Conservation (phyloP, 1,140 invertebrate genomes). For the Ips typographus region DNA sequence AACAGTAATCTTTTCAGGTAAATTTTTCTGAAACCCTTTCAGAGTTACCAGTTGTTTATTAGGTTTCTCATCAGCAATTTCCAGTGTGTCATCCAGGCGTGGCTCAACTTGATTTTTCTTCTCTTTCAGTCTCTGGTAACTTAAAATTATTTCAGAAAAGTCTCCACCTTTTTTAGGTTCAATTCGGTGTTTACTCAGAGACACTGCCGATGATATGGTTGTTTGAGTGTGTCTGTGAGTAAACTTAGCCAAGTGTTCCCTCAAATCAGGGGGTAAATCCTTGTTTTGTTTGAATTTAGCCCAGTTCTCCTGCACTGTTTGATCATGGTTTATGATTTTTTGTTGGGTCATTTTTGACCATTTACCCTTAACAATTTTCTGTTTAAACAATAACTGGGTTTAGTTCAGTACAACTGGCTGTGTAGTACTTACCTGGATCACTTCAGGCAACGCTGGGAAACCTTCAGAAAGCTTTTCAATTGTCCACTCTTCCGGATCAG, state of each 20-base stretch:
- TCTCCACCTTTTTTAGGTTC: constrained; percentile 42
- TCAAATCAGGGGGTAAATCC: constrained; percentile 55
- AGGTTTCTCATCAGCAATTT: constrained; percentile 27
- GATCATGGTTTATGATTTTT: constrained; percentile 64
- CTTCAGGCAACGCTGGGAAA: constrained; percentile 71
- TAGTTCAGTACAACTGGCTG: neutral
- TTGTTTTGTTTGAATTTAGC: constrained; percentile 57
- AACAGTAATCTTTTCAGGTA: no score
- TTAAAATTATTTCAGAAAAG: constrained; percentile 53
- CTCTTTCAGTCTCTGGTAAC: constrained; percentile 47
- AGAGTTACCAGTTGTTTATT: constrained; percentile 14
- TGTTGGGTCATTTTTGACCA: constrained; percentile 61
- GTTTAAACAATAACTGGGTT: constrained; percentile 35
- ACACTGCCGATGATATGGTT: neutral
- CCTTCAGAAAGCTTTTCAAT: constrained; percentile 70
- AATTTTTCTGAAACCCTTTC: neutral
- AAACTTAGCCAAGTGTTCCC: constrained; percentile 67
- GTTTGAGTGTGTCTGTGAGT: constrained; percentile 52
- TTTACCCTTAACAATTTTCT: constrained; percentile 64
- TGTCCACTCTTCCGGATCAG: constrained; percentile 73
- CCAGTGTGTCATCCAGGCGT: no score
- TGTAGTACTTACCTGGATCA: constrained; percentile 56
- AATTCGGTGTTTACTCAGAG: constrained; percentile 11
- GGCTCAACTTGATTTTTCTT: constrained; percentile 22
- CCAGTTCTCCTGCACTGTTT: constrained; percentile 68